Base-by-base conservation (phyloP, 2,113 vertebrate genomes). In the Dipodomys merriami region DNA sequence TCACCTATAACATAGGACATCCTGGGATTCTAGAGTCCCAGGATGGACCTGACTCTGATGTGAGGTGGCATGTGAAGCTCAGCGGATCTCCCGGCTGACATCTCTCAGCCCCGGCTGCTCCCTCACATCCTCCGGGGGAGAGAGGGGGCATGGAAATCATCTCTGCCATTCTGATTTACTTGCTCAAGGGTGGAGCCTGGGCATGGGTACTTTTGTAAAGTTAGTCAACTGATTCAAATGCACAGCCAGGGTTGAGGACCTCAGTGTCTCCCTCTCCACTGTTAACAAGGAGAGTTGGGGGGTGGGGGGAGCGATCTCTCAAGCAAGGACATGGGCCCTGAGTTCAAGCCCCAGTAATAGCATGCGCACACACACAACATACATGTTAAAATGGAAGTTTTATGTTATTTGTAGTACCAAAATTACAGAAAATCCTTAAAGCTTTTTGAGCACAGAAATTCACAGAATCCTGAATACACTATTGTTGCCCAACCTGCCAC, bases 1-100 rank as follows among this genome's bases (percentile, higher is more conserved):
- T 23, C 13, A 23, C n/a, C 49, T 53, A 53, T 3, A 30, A 65
- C n/a, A 25, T 0, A 0, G 0, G 7, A 8, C 11, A 7, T 68
- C 30, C 30, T 33, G 3, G 67, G 57, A 68, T 49, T 64, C 22
- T 1, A 2, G 0, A 2, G 7, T 57, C 30, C 11, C 29, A 1
- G 9, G 4, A 49, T 64, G 19, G 9, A 5, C 60, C n/a, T 15
- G 4, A 22, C 57, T 19, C 71, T 9, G 11, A 15, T 2, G 15
- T 0, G 16, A n/a, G 0, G 0, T 60, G 19, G 10, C n/a, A 29
- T 2, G 9, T 12, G 39, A 46, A 5, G 2, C 64, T 13, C 57
- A 35, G 78, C 15, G 11, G 1, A 22, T 20, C 83, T 44, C 29
- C 35, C 2, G 2, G 4, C 39, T 15, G 46, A 20, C 2, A 27